Evolutionary conservation across 2,888 invertebrate species (phyloP).

Genomic region (Calameuta filiformis): DNA sequence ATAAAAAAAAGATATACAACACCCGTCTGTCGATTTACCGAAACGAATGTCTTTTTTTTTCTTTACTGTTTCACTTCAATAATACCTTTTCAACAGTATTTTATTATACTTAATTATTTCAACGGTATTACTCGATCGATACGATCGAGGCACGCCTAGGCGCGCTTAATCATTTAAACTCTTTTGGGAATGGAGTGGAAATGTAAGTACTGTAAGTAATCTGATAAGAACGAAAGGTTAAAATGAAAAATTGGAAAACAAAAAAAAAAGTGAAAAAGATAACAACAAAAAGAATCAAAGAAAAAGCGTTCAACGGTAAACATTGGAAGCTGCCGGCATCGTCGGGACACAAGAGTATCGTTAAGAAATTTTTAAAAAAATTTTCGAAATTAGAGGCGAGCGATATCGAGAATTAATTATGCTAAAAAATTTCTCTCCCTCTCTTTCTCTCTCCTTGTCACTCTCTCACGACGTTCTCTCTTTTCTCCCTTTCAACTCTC

Average conservation of each 20-base stretch:
- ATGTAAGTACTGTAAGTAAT: background rate
- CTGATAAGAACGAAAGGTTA: background rate
- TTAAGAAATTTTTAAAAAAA: background rate
- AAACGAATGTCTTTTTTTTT: background rate
- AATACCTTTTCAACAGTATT: background rate
- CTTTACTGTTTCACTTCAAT: background rate
- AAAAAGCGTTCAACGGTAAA: conserved; percentile 19
- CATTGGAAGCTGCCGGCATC: conserved; percentile 4
- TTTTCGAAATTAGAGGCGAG: conserved; percentile 51
- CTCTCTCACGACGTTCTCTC: background rate
- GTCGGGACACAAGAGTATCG: background rate
- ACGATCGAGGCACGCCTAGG: background rate
- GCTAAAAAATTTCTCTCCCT: conserved; percentile 16
- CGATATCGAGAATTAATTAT: conserved; percentile 44
- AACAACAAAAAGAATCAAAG: background rate
- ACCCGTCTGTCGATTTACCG: background rate
- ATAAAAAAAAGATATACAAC: background rate
- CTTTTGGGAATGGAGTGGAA: background rate
- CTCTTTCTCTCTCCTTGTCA: too few relatives aligned
- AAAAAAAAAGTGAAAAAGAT: background rate
- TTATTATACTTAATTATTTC: too few relatives aligned
- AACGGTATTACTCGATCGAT: background rate
- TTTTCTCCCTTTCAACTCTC: background rate
- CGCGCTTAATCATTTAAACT: background rate
- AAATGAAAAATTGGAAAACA: conserved; percentile 3